A percentile compares a stretch with the other conserved stretches of the same genome.
Conservation (phyloP, 2,113 vertebrate species). For the Passer domesticus region DNA sequence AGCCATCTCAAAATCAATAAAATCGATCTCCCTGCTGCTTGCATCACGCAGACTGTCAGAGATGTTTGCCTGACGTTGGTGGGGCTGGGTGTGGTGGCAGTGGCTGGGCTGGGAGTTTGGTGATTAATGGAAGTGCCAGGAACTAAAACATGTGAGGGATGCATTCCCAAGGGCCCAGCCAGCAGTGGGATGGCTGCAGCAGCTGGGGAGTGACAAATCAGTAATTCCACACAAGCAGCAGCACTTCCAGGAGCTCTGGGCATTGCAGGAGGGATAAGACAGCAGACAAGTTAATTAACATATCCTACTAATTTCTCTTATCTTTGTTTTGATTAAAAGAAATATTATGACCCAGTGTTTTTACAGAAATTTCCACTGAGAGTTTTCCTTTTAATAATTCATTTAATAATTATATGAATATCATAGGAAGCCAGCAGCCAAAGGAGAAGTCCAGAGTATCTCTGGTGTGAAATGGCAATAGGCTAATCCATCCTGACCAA, state of each 20-base stretch:
- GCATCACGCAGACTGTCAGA: background rate
- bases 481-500: background rate
- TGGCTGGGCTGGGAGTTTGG: background rate
- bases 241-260: background rate
- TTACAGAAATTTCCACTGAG: background rate
- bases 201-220: background rate
- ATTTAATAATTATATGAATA: background rate
- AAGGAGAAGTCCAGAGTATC: background rate
- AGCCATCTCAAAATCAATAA: background rate
- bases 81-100: background rate
- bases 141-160: background rate
- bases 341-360: no score
- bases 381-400: background rate
- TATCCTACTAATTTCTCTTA: background rate
- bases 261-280: background rate
- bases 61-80: background rate
- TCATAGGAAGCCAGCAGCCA: background rate
- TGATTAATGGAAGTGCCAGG: background rate
- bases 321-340: background rate
- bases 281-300: background rate
- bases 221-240: background rate
- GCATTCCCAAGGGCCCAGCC: background rate
- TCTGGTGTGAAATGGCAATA: background rate
- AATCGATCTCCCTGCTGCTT: background rate
- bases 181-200: background rate